These are phyloP conservation scores for Poecilus cupreus DNA, from an alignment of 2,888 invertebrate species.

Conservation along the genomic window DNA sequence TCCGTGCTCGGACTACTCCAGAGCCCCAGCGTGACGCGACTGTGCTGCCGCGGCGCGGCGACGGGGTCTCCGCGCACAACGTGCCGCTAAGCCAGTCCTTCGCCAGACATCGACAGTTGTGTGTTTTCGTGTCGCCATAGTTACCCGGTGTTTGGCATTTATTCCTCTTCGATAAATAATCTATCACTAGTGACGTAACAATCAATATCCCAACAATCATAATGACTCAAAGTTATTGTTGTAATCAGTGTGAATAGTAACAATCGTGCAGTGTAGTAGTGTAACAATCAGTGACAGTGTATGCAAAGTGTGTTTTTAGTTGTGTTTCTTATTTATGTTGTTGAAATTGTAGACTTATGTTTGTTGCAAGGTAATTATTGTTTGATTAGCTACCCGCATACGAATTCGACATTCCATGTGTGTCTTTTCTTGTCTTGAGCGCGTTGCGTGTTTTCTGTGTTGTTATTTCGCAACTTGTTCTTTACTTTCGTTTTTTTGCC, in stretches of 20 bases:
- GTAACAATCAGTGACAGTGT: not conserved
- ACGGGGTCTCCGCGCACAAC: slow-evolving; percentile 14
- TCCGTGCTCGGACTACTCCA: slow-evolving; percentile 4
- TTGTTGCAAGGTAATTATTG: slow-evolving; percentile 50
- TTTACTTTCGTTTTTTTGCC: slow-evolving; percentile 36
- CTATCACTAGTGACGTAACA: not conserved
- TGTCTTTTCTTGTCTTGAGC: not conserved
- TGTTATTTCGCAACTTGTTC: not conserved
- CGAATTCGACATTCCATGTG: slow-evolving; percentile 19
- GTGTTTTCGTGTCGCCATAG: slow-evolving; percentile 29
- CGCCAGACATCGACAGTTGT: slow-evolving; percentile 9
- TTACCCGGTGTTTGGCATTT: slow-evolving; percentile 45
- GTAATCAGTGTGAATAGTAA: not conserved
- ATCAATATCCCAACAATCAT: slow-evolving; percentile 4
- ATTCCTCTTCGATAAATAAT: not conserved
- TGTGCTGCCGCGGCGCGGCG: slow-evolving; percentile 49
- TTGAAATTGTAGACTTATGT: slow-evolving; percentile 53
- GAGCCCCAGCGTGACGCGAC: slow-evolving; percentile 54
- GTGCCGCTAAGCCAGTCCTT: slow-evolving; percentile 19
- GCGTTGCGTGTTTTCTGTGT: not conserved
- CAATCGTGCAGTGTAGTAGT: not conserved
- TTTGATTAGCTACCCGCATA: slow-evolving; percentile 22
- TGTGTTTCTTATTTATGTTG: slow-evolving; percentile 25
- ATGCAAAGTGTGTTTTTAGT: slow-evolving; percentile 12
- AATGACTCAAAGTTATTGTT: not conserved